These are phyloP conservation scores for Wiebesia pumilae DNA, from an alignment of 1,140 invertebrate genomes.

Conservation along the genomic window DNA sequence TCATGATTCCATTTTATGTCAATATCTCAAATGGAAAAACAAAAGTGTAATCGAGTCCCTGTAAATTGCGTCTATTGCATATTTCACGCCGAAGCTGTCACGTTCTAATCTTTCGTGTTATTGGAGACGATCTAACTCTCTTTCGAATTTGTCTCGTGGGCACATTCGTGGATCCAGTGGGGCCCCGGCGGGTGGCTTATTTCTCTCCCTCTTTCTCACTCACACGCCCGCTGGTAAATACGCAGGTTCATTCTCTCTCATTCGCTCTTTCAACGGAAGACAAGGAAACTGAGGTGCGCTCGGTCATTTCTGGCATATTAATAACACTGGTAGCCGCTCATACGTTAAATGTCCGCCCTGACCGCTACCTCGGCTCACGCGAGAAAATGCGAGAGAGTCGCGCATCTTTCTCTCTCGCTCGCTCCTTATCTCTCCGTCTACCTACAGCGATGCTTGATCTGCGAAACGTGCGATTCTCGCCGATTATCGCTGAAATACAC, in stretches of 20 bases:
- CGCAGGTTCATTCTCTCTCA: not conserved
- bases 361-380: constrained; percentile 54
- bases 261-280: constrained; percentile 24
- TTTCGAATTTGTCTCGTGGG: constrained; percentile 48
- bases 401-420: constrained; percentile 48
- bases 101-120: not conserved
- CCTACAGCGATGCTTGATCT: constrained; percentile 45
- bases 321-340: constrained; percentile 75
- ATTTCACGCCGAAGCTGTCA: constrained; percentile 17
- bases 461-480: constrained; percentile 51
- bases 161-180: constrained; percentile 21
- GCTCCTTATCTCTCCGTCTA: constrained; percentile 1
- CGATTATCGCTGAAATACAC: constrained; percentile 52
- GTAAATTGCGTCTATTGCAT: constrained; percentile 13
- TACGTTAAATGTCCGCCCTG: constrained; percentile 75
- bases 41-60: not conserved
- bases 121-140: not conserved
- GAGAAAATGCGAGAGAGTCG: constrained; percentile 46
- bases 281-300: constrained; percentile 62
- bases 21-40: not conserved
- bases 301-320: constrained; percentile 66
- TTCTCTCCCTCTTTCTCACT: constrained; percentile 27
- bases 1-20: not conserved
- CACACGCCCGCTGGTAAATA: constrained; percentile 39
- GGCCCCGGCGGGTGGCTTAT: constrained; percentile 67